phyloP scores from a whole-genome alignment of 2,797 vertebrate species.

The Chelidonichthys spinosus region DNA sequence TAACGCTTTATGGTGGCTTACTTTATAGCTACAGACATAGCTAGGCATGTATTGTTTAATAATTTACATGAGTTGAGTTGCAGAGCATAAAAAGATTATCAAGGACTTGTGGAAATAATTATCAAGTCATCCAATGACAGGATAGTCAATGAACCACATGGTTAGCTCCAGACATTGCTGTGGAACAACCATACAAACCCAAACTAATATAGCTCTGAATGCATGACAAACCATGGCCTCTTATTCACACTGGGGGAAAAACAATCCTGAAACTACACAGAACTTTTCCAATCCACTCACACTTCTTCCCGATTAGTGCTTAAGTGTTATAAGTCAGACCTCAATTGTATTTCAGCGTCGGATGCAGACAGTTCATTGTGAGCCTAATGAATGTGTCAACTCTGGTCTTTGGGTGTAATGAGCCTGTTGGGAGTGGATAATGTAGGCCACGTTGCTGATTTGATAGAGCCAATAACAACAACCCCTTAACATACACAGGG shows the following conservation, averaged over 20 bases:
- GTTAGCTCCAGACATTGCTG: conserved; percentile 6
- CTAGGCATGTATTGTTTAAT: conserved; percentile 8
- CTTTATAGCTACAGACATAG: conserved; percentile 7
- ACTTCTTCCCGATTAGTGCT: conserved; percentile 26
- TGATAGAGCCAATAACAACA: conserved; percentile 55
- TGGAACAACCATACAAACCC: not conserved
- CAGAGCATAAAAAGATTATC: conserved; percentile 7
- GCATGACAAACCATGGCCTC: not conserved
- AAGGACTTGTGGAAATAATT: not conserved
- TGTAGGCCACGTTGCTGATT: conserved; percentile 45
- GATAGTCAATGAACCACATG: not conserved
- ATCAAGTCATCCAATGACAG: not conserved
- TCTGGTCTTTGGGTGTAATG: conserved; percentile 48
- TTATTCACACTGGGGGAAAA: conserved; percentile 3
- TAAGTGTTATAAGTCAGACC: conserved; percentile 10
- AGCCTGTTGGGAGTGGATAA: conserved; percentile 53
- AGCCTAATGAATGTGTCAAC: conserved; percentile 56
- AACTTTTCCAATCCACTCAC: conserved; percentile 6
- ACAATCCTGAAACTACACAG: conserved; percentile 6
- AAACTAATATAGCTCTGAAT: conserved; percentile 11
- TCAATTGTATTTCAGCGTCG: conserved; percentile 23
- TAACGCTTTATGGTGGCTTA: conserved; percentile 5
- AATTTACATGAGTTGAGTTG: not conserved
- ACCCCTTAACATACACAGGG: conserved; percentile 18
- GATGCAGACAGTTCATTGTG: conserved; percentile 50